Base-by-base conservation (phyloP, 1,140 invertebrate genomes). In the Aphelenchoides avenae region DNA sequence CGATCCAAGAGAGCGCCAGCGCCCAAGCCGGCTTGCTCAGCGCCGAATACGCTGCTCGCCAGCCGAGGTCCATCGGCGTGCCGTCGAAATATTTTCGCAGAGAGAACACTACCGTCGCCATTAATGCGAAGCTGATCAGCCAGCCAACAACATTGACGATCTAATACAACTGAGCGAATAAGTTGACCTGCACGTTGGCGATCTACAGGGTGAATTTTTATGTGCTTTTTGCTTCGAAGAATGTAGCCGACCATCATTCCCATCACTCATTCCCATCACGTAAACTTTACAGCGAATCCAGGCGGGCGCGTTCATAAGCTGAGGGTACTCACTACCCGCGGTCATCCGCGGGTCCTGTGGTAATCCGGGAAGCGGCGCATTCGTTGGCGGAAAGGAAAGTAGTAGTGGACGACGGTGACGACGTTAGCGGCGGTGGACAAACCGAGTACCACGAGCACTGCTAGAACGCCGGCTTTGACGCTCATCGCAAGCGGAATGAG, bases 281-380 rank as follows among this genome's bases (percentile, higher is more conserved):
- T 64, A 64, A 34, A 68, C 56, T 44, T 64, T 62, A 26, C 54
- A 61, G 24, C 61, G 6, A 37, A 68, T 64, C 36, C 44, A 68
- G 9, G 61, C 43, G 5, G 42, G 26, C 20, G 56, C 53, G 29
- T 64, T 67, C 22, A 64, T 26, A 7, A 34, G 27, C 29, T 1
- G 13, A 44, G 20, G n/a, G 33, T 13, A 15, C 4, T 44, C 33
- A 44, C 42, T 4, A n/a, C 4, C 33, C 6, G 20, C 26, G 15
- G 22, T 51, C 60, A 59, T 39, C n/a, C 52, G 33, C 0, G 44
- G 30, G 46, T 61, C 59, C 26, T 42, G 36, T 18, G 33, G 33
- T 22, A 18, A 15, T 54, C 42, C 7, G 62, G 64, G 67, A 64
- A 58, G 24, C 54, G 52, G 11, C 42, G 36, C 34, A 24, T 59